Percentiles rank a stretch among this genome's conserved stretches.
Evolutionary conservation across 2,888 invertebrate species (phyloP).

Genomic region (Nomada flava): DNA sequence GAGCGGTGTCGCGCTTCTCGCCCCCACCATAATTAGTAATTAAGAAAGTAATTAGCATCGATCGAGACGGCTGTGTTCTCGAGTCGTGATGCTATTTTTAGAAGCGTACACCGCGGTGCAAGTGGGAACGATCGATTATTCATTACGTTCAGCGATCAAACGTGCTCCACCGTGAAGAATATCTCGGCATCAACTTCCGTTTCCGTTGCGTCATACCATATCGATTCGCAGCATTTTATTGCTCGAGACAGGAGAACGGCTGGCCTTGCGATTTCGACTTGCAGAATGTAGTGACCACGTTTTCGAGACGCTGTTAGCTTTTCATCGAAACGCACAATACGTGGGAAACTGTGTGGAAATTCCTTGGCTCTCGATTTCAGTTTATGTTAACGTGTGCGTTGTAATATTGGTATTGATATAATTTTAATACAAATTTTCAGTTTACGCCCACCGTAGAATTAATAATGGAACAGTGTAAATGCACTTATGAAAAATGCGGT

Average conservation of each 20-base stretch:
- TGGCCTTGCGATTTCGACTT: neutral
- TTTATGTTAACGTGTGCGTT: too few species aligned
- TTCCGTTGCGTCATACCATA: conserved; percentile 7
- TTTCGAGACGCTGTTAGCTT: too few species aligned
- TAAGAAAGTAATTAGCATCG: conserved; percentile 71
- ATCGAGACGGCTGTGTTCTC: conserved; percentile 39
- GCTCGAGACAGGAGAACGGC: neutral
- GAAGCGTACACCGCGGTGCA: neutral
- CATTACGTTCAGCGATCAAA: conserved; percentile 16
- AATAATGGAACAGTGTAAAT: too few species aligned
- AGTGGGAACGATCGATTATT: conserved; percentile 42
- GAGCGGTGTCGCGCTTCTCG: conserved; percentile 34
- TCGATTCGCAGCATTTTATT: conserved; percentile 21
- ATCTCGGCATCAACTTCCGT: neutral
- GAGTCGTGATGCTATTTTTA: conserved; percentile 48
- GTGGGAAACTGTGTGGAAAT: too few species aligned
- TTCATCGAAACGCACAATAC: too few species aligned
- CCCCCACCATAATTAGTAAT: conserved; percentile 65
- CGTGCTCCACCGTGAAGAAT: neutral
- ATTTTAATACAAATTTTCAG: too few species aligned
- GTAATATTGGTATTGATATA: too few species aligned
- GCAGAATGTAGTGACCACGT: neutral
- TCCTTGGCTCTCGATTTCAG: too few species aligned
- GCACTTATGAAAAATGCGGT: too few species aligned
- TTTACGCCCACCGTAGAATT: too few species aligned